phyloP scores from a whole-genome alignment of 2,113 vertebrate species.

The Entelurus aequoreus region DNA sequence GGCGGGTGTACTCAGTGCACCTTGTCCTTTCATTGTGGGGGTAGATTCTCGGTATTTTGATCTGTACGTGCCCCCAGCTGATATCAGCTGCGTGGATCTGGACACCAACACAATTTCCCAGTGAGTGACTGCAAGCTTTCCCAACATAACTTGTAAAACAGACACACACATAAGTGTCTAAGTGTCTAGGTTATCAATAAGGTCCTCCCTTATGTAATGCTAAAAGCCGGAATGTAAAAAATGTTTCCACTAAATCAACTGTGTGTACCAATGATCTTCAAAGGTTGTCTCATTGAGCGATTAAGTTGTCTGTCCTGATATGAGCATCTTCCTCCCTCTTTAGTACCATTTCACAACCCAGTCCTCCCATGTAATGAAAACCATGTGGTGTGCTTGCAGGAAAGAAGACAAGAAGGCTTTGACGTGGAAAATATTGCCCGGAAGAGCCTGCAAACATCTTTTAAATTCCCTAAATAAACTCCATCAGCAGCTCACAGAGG shows the following conservation, averaged over 20 bases:
- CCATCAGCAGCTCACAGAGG: conserved; percentile 86
- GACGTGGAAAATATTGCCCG: conserved; percentile 93
- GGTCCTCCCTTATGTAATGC: conserved; percentile 31
- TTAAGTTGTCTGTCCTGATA: conserved; percentile 40
- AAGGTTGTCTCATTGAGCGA: conserved; percentile 29
- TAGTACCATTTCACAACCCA: conserved; percentile 16
- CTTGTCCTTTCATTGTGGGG: conserved; percentile 96
- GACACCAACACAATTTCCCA: conserved; percentile 99
- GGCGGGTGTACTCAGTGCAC: conserved; percentile 93
- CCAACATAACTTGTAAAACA: conserved; percentile 6
- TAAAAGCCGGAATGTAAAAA: conserved; percentile 46
- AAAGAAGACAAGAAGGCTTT: conserved; percentile 89
- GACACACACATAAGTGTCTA: neutral
- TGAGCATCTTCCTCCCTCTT: conserved; percentile 26
- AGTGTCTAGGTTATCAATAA: conserved; percentile 18
- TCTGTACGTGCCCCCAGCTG: conserved; percentile 91
- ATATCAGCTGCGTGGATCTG: conserved; percentile 95
- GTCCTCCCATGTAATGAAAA: conserved; percentile 41
- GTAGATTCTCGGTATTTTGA: conserved; percentile 98
- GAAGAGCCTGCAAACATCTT: conserved; percentile 95
- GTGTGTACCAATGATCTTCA: conserved; percentile 6
- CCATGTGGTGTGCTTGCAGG: conserved; percentile 71
- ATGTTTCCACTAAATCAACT: conserved; percentile 20
- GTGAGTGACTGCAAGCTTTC: conserved; percentile 73
- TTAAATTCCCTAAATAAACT: conserved; percentile 88